A percentile compares a stretch with the other conserved stretches of the same genome.
phyloP scores from a whole-genome alignment of 2,113 vertebrate species.

The Heterotilapia buettikoferi region DNA sequence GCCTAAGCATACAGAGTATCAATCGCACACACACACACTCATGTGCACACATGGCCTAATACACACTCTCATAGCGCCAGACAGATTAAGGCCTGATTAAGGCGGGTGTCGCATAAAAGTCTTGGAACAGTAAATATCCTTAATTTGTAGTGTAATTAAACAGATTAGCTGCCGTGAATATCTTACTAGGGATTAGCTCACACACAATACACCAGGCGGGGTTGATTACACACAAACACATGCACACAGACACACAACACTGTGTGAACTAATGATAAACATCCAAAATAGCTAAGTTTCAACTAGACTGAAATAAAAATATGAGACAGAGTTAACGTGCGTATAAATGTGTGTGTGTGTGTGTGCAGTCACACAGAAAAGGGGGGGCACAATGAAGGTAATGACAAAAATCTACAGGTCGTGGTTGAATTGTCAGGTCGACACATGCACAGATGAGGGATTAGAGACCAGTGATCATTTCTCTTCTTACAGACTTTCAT shows the following conservation, averaged over 20 bases:
- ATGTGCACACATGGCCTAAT: neutral
- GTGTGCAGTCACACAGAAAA: neutral
- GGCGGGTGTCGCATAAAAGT: constrained; percentile 42
- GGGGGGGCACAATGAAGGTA: neutral
- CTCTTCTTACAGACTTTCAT: neutral
- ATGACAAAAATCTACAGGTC: neutral
- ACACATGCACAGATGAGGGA: constrained; percentile 3
- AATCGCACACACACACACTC: constrained; percentile 4
- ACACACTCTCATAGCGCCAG: constrained; percentile 28
- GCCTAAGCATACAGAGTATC: constrained; percentile 42
- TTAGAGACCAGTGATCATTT: constrained; percentile 12
- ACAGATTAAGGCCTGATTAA: constrained; percentile 62
- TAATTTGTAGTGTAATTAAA: constrained; percentile 69
- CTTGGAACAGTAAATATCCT: constrained; percentile 64
- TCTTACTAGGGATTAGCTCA: constrained; percentile 59
- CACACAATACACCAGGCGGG: constrained; percentile 20
- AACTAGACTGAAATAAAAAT: neutral
- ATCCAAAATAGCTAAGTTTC: neutral
- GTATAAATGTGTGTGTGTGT: neutral
- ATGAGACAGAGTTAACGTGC: neutral
- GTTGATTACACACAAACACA: constrained; percentile 7
- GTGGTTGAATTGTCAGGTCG: neutral
- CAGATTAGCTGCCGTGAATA: constrained; percentile 66
- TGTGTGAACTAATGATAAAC: neutral
- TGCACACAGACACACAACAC: neutral